phyloP scores from a whole-genome alignment of 2,888 invertebrate genomes.

The Dascillus cervinus region DNA sequence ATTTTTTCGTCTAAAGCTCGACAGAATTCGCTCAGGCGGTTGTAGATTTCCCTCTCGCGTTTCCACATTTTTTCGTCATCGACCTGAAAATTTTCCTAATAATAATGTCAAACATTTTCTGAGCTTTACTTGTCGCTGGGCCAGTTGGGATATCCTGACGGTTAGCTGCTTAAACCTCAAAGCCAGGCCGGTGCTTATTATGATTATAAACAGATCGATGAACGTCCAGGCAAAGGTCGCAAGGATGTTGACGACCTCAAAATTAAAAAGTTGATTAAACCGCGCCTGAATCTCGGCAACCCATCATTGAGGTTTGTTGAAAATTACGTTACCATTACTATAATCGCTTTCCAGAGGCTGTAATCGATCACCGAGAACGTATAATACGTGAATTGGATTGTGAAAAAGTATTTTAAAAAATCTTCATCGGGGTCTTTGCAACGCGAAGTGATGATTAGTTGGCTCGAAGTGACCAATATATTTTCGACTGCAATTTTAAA shows the following conservation, averaged over 20 bases:
- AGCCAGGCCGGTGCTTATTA: slow-evolving; percentile 30
- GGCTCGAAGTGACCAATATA: slow-evolving; percentile 1
- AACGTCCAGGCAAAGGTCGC: slow-evolving; percentile 29
- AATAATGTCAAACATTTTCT: background rate
- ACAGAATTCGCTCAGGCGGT: slow-evolving; percentile 53
- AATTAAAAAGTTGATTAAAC: no score
- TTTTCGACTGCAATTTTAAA: slow-evolving; percentile 3
- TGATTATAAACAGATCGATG: slow-evolving; percentile 34
- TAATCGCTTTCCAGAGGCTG: slow-evolving; percentile 13
- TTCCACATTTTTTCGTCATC: slow-evolving; percentile 59
- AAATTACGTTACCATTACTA: slow-evolving; percentile 20
- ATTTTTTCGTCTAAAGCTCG: slow-evolving; percentile 52
- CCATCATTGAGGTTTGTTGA: no score
- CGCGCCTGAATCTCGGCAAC: no score
- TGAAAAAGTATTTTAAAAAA: slow-evolving; percentile 7
- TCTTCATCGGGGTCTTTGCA: slow-evolving; percentile 5
- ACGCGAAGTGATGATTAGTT: slow-evolving; percentile 25
- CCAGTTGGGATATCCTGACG: slow-evolving; percentile 2
- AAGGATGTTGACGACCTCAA: slow-evolving; percentile 28
- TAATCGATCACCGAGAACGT: slow-evolving; percentile 15
- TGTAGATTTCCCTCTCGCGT: slow-evolving; percentile 56
- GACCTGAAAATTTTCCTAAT: no score
- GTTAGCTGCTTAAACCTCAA: slow-evolving; percentile 32
- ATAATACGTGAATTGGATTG: slow-evolving; percentile 10
- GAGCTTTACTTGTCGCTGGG: background rate